Evolutionary conservation across 1,140 invertebrate genomes (phyloP), one percentile per base, ranked within the genome.

Genomic region (Leptonema lineaticorne): DNA sequence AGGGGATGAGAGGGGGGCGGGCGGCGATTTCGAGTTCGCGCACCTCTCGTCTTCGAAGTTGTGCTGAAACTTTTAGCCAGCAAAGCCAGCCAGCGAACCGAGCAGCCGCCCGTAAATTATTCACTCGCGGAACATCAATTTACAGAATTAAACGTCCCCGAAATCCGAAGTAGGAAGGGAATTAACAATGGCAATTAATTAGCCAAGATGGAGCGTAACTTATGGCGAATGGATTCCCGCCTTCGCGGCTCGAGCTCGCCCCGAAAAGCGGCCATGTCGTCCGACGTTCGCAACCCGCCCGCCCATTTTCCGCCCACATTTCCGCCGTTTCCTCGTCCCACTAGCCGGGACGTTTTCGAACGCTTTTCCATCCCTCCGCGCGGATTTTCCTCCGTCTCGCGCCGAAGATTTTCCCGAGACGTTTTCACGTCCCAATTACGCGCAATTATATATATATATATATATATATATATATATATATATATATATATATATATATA

Each of bases 131-230:
- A 70, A 70, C 71, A 73, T 73, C 71, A 73, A 73, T 73, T 73
- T 73, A 70, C 68, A 69, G 71, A 73, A 73, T 73, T 73, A 73
- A 73, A 73, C 71, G 71, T 73, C 71, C 71, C 71, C 71, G 71
- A 73, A 73, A 73, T 73, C 71, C 71, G 66, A 70, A 73, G 71
- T 70, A 70, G 68, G 68, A 70, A 70, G 71, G 63, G 71, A 73
- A 73, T 73, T 73, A 73, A 73, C 71, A 73, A 73, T 70, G 71
- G 71, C 71, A 70, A 73, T 73, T 73, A 73, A 73, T 73, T 73
- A 73, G 66, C 71, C 68, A 70, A 73, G 71, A 73, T 67, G 71
- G 68, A 68, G 67, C 67, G 62, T 68, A 68, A 72, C 63, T 72
- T 69, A 67, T 53, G 71, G 67, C 63, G 67, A 50, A 65, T 66